These are phyloP conservation scores for Radopholus similis DNA, from an alignment of 1,140 invertebrate species.

Conservation along the genomic window DNA sequence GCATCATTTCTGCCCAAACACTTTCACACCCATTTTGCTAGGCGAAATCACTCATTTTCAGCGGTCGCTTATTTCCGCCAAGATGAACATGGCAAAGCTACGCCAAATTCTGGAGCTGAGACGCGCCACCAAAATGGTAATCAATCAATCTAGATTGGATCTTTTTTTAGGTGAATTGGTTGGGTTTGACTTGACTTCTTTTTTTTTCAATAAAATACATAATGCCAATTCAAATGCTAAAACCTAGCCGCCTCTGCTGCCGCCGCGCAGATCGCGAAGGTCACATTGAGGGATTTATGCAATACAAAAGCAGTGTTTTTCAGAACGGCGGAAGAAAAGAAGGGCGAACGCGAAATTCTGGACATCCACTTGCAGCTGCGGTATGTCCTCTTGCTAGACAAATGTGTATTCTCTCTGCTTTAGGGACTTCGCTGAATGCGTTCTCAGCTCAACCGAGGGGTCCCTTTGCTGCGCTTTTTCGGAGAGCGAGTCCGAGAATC, in stretches of 20 bases:
- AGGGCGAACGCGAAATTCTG: conserved; percentile 35
- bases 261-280: conserved; percentile 40
- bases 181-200: too few relatives aligned
- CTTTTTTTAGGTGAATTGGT: too few relatives aligned
- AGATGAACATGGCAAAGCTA: conserved; percentile 25
- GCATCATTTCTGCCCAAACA: too few relatives aligned
- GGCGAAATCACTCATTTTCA: too few relatives aligned
- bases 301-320: conserved; percentile 15
- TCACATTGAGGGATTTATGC: background rate
- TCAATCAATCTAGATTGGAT: too few relatives aligned
- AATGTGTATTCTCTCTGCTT: background rate
- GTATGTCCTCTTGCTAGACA: conserved; percentile 17
- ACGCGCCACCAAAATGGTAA: conserved; percentile 62
- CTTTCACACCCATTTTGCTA: too few relatives aligned
- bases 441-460: background rate
- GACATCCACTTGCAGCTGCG: conserved; percentile 42
- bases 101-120: conserved; percentile 69
- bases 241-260: conserved; percentile 59
- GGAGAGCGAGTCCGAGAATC: too few relatives aligned
- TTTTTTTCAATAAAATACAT: too few relatives aligned
- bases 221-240: too few relatives aligned
- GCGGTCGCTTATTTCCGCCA: too few relatives aligned
- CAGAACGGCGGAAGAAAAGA: conserved; percentile 23
- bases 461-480: conserved; percentile 41
- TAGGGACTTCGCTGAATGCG: too few relatives aligned